Conservation (phyloP, 2,888 invertebrate species). For the Druceiella hillmani region DNA sequence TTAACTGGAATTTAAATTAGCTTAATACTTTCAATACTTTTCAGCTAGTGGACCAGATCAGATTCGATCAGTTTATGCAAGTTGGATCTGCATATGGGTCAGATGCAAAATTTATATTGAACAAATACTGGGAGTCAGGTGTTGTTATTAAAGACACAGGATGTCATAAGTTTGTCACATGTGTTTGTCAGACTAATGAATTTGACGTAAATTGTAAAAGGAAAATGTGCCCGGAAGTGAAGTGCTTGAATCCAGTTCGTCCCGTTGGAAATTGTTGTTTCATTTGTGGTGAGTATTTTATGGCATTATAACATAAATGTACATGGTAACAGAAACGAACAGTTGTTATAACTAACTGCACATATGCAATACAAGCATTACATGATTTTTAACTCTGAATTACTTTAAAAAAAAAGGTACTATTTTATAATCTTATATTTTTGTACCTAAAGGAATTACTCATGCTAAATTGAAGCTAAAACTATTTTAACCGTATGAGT, state of each 20-base stretch:
- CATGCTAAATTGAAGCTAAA: no score
- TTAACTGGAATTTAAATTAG: conserved; percentile 4
- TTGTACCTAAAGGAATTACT: no score
- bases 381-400: no score
- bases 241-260: conserved; percentile 1
- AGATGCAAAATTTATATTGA: neutral
- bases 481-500: no score
- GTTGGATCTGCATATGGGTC: neutral
- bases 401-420: no score
- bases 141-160: neutral
- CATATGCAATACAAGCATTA: no score
- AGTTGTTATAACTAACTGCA: no score
- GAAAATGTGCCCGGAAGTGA: neutral
- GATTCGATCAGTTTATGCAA: neutral
- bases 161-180: neutral
- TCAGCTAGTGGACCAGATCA: neutral
- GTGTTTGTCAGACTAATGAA: conserved; percentile 1
- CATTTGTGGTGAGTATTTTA: conserved; percentile 4
- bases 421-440: no score
- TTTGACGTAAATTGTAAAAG: neutral
- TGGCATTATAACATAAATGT: no score
- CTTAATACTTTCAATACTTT: conserved; percentile 2
- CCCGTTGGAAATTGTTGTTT: conserved; percentile 5
- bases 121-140: neutral
- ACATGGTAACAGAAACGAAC: no score